A percentile compares a stretch with the other conserved stretches of the same genome.
These are phyloP conservation scores for Chrysemys picta DNA, from an alignment of 2,113 vertebrate genomes.

Conservation along the genomic window DNA sequence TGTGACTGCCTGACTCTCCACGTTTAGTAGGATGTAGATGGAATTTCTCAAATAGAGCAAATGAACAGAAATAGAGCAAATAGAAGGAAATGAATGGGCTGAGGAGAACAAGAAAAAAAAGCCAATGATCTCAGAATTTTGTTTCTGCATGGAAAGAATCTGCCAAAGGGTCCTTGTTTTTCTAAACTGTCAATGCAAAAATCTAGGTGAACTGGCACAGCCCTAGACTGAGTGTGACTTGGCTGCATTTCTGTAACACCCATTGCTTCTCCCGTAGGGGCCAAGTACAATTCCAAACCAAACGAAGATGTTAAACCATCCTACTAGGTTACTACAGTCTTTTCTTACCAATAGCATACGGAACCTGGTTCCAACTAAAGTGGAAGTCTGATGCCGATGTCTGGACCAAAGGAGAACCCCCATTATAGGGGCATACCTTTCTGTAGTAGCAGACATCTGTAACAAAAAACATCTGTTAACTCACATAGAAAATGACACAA, in stretches of 20 bases:
- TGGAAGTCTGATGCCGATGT: conserved; percentile 95
- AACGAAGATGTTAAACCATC: rapidly evolving
- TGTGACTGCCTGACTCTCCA: not conserved
- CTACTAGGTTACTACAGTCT: not conserved
- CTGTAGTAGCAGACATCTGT: conserved; percentile 95
- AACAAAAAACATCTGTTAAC: not conserved
- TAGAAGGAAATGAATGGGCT: not conserved
- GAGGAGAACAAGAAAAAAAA: not conserved
- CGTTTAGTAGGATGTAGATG: not conserved
- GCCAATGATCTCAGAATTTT: not conserved
- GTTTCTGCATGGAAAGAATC: not conserved
- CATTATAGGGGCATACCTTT: conserved; percentile 95
- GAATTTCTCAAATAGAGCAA: conserved; percentile 2
- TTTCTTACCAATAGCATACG: conserved; percentile 92
- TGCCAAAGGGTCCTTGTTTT: not conserved
- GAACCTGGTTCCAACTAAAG: conserved; percentile 99
- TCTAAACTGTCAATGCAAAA: not conserved
- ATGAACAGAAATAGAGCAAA: not conserved
- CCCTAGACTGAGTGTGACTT: not conserved
- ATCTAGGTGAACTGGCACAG: not conserved
- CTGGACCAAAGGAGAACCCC: conserved; percentile 92
- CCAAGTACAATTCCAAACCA: not conserved
- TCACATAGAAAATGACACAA: not conserved
- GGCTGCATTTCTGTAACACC: not conserved
- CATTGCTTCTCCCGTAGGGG: not conserved